Percentiles rank a stretch among this genome's conserved stretches.
These are phyloP conservation scores for Planiliza haematocheilus DNA, from an alignment of 2,113 vertebrate species.

Conservation along the genomic window DNA sequence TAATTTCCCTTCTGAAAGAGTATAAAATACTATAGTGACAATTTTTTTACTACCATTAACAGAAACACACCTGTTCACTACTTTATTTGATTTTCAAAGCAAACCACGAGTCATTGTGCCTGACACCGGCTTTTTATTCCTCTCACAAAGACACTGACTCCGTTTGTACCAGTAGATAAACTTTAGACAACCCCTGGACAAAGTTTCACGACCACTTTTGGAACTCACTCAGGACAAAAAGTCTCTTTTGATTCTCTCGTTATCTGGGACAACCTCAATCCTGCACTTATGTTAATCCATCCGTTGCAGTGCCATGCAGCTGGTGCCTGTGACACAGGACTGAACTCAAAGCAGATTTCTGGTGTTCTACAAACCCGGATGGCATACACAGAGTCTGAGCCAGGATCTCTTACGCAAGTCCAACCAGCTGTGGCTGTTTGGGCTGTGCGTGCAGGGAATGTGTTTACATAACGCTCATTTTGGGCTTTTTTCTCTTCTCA, in stretches of 20 bases:
- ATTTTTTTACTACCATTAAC: background rate
- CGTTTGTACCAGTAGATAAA: conserved; percentile 18
- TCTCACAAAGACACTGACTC: conserved; percentile 2
- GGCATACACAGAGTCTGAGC: conserved; percentile 58
- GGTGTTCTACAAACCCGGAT: conserved; percentile 69
- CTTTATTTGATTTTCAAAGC: too few species aligned
- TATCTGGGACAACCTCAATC: conserved; percentile 78
- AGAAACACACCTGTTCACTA: too few species aligned
- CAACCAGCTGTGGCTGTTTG: conserved; percentile 75
- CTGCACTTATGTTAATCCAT: conserved; percentile 72
- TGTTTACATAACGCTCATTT: conserved; percentile 74
- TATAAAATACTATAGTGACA: background rate
- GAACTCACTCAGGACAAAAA: conserved; percentile 37
- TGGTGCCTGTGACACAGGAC: conserved; percentile 57
- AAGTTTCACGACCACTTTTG: conserved; percentile 50
- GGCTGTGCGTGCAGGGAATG: conserved; percentile 68
- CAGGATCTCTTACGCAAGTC: conserved; percentile 75
- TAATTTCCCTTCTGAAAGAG: background rate
- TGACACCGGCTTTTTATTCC: background rate
- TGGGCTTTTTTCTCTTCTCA: conserved; percentile 49
- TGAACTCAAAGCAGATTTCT: conserved; percentile 75
- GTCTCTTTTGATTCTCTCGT: conserved; percentile 53
- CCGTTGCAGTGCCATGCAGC: conserved; percentile 58
- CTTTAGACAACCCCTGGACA: conserved; percentile 21
- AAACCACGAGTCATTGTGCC: background rate